These are phyloP conservation scores for Branchipolynoe longqiensis DNA, from an alignment of 2,888 invertebrate species.

Conservation along the genomic window DNA sequence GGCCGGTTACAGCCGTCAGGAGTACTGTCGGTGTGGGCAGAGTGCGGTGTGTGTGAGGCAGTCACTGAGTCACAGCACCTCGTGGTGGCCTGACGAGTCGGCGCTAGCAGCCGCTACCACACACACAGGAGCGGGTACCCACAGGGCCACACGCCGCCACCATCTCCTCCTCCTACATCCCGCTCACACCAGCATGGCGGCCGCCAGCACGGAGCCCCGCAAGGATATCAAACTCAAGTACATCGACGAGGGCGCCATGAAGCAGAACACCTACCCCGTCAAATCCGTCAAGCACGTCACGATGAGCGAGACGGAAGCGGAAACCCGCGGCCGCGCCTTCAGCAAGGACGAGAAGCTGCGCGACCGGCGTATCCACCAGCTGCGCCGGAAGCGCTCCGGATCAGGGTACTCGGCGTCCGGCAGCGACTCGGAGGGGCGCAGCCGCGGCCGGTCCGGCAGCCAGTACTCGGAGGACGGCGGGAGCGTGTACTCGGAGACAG, in stretches of 20 bases:
- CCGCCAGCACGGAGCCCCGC: background rate
- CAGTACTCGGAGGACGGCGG: slow-evolving; percentile 49
- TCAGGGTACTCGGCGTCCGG: slow-evolving; percentile 28
- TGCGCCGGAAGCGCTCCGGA: slow-evolving; percentile 37
- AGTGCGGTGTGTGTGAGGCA: too few relatives aligned
- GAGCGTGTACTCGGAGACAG: slow-evolving; percentile 46
- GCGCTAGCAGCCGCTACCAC: too few relatives aligned
- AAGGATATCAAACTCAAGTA: background rate
- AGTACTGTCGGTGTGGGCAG: too few relatives aligned
- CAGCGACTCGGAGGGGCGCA: background rate
- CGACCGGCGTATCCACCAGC: slow-evolving; percentile 45
- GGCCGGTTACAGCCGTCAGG: too few relatives aligned
- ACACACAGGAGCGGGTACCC: too few relatives aligned
- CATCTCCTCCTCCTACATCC: background rate
- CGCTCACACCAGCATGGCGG: slow-evolving; percentile 19
- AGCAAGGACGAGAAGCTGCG: slow-evolving; percentile 46
- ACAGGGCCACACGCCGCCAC: background rate
- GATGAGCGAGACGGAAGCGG: slow-evolving; percentile 26
- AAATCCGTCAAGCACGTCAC: slow-evolving; percentile 47
- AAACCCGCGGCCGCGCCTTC: slow-evolving; percentile 23
- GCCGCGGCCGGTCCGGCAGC: slow-evolving; percentile 15
- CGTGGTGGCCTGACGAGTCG: too few relatives aligned
- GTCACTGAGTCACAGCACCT: too few relatives aligned
- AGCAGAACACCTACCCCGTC: background rate
- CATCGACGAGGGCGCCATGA: background rate